phyloP scores from a whole-genome alignment of 2,113 vertebrate genomes.

The Lanius ludovicianus region DNA sequence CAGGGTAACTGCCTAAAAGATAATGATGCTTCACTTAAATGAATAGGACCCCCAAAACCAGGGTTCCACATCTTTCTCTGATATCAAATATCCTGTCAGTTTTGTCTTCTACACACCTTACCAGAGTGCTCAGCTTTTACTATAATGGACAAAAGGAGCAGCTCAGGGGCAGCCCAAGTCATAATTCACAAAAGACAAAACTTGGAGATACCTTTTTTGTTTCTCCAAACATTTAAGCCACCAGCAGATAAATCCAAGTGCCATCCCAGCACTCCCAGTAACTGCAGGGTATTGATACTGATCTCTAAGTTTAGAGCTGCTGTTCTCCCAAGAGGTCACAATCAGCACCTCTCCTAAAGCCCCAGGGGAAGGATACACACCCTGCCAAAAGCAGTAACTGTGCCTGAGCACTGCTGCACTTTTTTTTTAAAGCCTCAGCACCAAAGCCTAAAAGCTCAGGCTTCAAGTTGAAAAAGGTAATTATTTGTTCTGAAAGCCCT shows the following conservation, averaged over 20 bases:
- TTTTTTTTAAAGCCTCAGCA: neutral
- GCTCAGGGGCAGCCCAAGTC: neutral
- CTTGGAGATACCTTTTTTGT: neutral
- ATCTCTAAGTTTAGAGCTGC: neutral
- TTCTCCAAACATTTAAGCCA: neutral
- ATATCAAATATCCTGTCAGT: accelerated
- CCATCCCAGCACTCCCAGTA: accelerated
- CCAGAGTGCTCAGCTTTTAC: neutral
- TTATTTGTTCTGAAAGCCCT: neutral
- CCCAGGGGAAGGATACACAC: neutral
- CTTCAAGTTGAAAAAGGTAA: neutral
- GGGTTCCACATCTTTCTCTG: neutral
- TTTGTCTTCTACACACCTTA: neutral
- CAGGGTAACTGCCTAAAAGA: neutral
- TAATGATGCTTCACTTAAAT: neutral
- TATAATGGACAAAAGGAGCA: neutral
- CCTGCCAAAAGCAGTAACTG: neutral
- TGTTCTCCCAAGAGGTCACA: neutral
- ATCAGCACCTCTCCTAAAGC: neutral
- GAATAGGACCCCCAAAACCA: neutral
- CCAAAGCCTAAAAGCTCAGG: neutral
- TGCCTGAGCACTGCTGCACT: neutral
- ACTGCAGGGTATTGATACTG: neutral
- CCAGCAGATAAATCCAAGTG: neutral
- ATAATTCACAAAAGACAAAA: neutral